Base-by-base conservation (phyloP, 2,888 invertebrate genomes). In the Dasypolia templi region DNA sequence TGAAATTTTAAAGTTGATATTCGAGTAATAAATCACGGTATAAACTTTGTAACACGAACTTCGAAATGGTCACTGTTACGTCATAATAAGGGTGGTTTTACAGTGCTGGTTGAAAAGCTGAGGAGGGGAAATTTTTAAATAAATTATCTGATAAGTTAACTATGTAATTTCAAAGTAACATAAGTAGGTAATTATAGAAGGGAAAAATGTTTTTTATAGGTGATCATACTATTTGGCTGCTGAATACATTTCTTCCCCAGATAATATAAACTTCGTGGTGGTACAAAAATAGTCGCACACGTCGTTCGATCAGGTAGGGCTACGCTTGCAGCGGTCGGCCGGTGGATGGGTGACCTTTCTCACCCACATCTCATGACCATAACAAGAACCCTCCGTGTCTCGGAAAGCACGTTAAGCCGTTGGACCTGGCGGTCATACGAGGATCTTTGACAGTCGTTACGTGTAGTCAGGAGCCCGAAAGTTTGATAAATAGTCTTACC, bases 1-100 rank as follows among this genome's bases (percentile, higher is more conserved):
- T 39, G 29, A 62, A 51, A n/a, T 22, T n/a, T 68, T 77, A 35
- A 77, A 71, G 82, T 68, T 77, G 22, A 58, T 71, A 77, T 82
- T 82, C 65, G 49, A 64, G 72, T 82, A 77, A 82, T 85, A 85
- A 82, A 82, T 85, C 77, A 82, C n/a, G 53, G 39, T 35, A 53
- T 72, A 66, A 72, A 69, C 53, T 84, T 72, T 72, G 85, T 76
- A 81, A 82, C 51, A 59, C 9, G 82, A 85, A 77, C 81, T 72
- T 58, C 17, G 55, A 76, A 82, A 85, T 72, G 77, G 51, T 42
- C 29, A 4, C 29, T 59, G 62, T 82, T 58, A 85, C 62, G 65
- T 81, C 71, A 84, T 49, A 17, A n/a, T 58, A 49, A 71, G 62
- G 58, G 32, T 69, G 55, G 35, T 12, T 58, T 11, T 14, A 68